A percentile compares a stretch with the other conserved stretches of the same genome.
Evolutionary conservation across 37 sponge, comb jelly and placozoan species (phyloP).

Genomic region (Spongilla lacustris): DNA sequence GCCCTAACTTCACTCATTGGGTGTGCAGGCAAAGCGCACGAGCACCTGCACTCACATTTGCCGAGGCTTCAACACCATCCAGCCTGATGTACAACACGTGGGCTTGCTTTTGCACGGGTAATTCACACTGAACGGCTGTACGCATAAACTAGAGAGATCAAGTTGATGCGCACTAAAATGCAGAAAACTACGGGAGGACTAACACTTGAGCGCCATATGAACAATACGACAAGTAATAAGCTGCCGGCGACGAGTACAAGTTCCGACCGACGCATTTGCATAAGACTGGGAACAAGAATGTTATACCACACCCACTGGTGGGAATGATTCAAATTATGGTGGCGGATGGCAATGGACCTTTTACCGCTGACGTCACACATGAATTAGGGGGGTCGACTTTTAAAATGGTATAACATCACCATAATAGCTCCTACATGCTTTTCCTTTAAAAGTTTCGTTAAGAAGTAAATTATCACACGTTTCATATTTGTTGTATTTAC

Average conservation of each 20-base stretch:
- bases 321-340: no score
- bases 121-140: not conserved
- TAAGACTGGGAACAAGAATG: not conserved
- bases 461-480: no score
- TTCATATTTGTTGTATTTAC: no score
- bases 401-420: no score
- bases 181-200: not conserved
- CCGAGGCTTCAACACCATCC: conserved; percentile 49
- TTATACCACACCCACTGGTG: no score
- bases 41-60: not conserved
- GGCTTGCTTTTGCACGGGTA: not conserved
- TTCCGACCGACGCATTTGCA: not conserved
- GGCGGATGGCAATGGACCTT: no score
- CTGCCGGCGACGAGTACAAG: not conserved
- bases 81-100: conserved; percentile 39
- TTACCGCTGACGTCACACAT: no score
- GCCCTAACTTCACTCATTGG: not conserved
- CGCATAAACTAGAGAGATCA: not conserved
- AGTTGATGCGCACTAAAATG: not conserved
- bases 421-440: no score
- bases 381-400: no score
- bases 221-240: not conserved
- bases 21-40: not conserved
- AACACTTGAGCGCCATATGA: not conserved
- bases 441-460: no score